Evolutionary conservation across 1,140 invertebrate species (phyloP), one percentile per base, ranked within the genome.

Genomic region (Dendrolimus kikuchii): DNA sequence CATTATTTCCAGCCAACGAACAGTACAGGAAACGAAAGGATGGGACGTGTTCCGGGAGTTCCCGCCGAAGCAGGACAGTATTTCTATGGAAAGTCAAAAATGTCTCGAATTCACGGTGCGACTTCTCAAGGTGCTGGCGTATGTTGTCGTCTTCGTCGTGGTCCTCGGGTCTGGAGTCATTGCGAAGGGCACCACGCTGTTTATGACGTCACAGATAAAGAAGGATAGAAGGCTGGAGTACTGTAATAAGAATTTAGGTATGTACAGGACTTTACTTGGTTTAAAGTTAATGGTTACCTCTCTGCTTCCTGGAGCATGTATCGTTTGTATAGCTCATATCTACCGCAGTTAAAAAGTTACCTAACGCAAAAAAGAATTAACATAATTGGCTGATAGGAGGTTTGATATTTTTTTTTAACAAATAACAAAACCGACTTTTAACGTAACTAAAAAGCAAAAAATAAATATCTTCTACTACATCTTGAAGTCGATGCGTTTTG

Each of bases 21-120:
- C 94, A 45, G 91, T 95, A 59, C 91, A 91, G 71, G 95, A 97
- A 78, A 96, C 95, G 55, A 97, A 97, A 93, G 95, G 93, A 91
- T 98, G 96, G 96, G 96, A 98, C 90, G 95, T 97, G 8, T 98
- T 98, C 88, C 89, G 95, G 73, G 93, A 96, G 80, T 93, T 95
- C 51, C 96, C 96, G 6, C 92, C 92, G 53, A 95, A 96, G 79
- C 91, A 93, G 70, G 95, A 96, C 79, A 95, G 94, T 59, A 95
- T 94, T 49, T 96, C 95, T 38, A 95, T 95, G 91, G 94, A 94
- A 50, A 95, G 92, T 74, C 95, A 96, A 81, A 92, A 91, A 78
- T 96, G 95, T 80, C 88, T 96, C 59, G 94, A 96, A 69, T 89
- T 95, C 68, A 95, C 94, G 42, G 93, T 97, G 39, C 94, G 95